Evolutionary conservation across 2,888 invertebrate species (phyloP).

Genomic region (Drosophila affinis): DNA sequence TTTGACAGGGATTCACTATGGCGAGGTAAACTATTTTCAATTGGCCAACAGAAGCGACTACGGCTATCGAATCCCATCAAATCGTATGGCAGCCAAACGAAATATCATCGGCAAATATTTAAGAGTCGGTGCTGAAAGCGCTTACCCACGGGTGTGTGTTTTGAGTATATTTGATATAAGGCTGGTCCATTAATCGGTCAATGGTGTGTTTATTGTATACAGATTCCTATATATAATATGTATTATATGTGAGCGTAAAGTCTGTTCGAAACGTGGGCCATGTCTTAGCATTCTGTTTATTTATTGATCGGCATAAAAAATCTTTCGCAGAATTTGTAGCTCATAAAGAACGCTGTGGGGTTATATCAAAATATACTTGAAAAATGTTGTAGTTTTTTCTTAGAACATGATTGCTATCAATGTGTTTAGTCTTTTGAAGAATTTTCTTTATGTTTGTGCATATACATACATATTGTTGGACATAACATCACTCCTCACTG

Average conservation of each 20-base stretch:
- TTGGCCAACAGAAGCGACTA: conserved; percentile 23
- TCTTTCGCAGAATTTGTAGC: neutral
- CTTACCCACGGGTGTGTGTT: neutral
- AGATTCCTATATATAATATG: conserved; percentile 1
- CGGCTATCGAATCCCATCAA: conserved; percentile 16
- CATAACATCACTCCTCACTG: too few species aligned
- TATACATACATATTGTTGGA: neutral
- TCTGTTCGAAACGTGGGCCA: neutral
- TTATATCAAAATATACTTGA: neutral
- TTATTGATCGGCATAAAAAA: neutral
- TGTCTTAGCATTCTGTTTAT: neutral
- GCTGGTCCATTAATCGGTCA: conserved; percentile 23
- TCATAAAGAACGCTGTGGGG: neutral
- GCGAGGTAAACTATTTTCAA: conserved; percentile 42
- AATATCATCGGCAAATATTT: conserved; percentile 28
- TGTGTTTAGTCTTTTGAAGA: neutral
- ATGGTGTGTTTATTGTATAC: conserved; percentile 7
- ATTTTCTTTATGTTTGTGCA: conserved; percentile 5
- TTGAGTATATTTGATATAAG: neutral
- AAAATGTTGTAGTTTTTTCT: neutral
- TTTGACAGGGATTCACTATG: conserved; percentile 29
- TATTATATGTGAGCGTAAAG: too few species aligned
- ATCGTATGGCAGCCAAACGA: conserved; percentile 11
- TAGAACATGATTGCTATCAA: neutral
- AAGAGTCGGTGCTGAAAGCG: conserved; percentile 19